These are phyloP conservation scores for Falco rusticolus DNA, from an alignment of 2,797 vertebrate genomes.

Conservation along the genomic window DNA sequence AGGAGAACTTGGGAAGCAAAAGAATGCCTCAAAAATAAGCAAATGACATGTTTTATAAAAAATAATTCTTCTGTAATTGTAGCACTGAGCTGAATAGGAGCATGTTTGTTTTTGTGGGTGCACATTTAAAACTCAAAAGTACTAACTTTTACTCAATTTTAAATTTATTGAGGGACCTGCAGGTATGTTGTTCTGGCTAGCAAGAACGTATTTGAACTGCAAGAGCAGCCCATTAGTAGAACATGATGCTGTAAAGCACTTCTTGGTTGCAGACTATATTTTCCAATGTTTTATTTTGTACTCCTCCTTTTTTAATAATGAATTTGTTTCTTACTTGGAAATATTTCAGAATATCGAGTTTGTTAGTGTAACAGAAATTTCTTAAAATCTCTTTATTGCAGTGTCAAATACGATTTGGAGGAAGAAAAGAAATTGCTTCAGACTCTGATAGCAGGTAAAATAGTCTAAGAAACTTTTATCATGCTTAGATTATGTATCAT, in stretches of 20 bases:
- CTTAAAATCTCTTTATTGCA: constrained; percentile 69
- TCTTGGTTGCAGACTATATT: not conserved
- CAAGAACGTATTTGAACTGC: not conserved
- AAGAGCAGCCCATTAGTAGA: not conserved
- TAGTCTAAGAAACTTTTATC: not conserved
- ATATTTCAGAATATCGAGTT: not conserved
- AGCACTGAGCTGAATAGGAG: not conserved
- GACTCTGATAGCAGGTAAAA: constrained; percentile 97
- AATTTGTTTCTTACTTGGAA: not conserved
- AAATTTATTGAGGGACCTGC: not conserved
- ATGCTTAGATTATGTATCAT: not conserved
- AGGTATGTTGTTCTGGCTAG: not conserved
- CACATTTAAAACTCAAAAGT: not conserved
- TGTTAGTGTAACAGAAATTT: not conserved
- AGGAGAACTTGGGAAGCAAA: not conserved
- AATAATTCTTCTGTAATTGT: not conserved
- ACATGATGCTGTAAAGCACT: not conserved
- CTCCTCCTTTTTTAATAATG: not conserved
- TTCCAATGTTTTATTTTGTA: not conserved
- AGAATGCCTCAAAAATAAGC: not conserved
- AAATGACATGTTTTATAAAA: not conserved
- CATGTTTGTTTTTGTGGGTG: not conserved
- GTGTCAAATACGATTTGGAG: constrained; percentile 99
- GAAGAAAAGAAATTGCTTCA: constrained; percentile 97
- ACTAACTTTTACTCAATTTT: not conserved